Base-by-base conservation (phyloP, 64 coral and sea anemone genomes). In the Stylophora pistillata region DNA sequence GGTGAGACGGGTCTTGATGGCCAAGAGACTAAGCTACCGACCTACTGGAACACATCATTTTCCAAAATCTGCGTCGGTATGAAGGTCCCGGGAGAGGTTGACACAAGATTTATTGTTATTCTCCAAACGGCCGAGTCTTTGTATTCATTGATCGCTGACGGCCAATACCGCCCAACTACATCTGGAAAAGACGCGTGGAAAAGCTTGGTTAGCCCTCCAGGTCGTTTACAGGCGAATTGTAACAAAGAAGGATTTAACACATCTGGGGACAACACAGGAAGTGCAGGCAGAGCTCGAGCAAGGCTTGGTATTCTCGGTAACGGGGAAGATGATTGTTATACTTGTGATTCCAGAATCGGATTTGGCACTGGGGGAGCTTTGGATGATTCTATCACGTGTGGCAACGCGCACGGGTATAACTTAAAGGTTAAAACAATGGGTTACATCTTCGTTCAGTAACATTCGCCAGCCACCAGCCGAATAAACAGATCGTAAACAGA, bases 61-160 rank as follows among this genome's bases (percentile, higher is more conserved):
- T 56, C 30, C 82, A 53, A 86, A n/a, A 30, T 92, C 15, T 92
- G 90, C 78, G 20, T 92, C 52, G 90, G 90, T 1, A 54, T 92
- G 56, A 86, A 86, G 77, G 53, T 74, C 29, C 26, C 31, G 18
- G 60, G 62, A 20, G 55, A 70, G 34, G 58, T 10, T 15, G 20
- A 15, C 12, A 47, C 76, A 13, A 89, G 52, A 28, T 63, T 55
- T 20, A 27, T 89, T 10, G n/a, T 21, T 21, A 5, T 89, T 28
- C 10, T 57, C 25, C 3, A 78, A 30, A 34, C 20, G 20, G 87
- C 87, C 4, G 56, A 17, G 4, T 89, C 87, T 0, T n/a, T 89
- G 34, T 79, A 66, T 10, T 47, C 21, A n/a, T 58, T 89, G 3
- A 89, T 89, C 5, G 87, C 57, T 15, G 75, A 89, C 21, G 74